phyloP scores from a whole-genome alignment of 2,113 vertebrate genomes.

The Centropus bengalensis region DNA sequence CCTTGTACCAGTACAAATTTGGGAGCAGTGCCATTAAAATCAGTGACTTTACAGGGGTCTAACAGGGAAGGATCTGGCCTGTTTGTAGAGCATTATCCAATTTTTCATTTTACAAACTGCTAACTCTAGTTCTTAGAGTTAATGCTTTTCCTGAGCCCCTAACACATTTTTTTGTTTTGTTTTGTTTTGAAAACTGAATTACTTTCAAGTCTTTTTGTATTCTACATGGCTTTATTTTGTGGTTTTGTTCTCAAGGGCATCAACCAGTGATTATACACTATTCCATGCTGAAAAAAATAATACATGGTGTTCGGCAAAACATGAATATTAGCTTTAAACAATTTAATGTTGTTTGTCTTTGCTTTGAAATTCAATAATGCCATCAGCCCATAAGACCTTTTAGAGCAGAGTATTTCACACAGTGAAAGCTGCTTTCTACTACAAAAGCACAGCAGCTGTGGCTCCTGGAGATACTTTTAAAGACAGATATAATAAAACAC shows the following conservation, averaged over 20 bases:
- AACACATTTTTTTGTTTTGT: conserved; percentile 2
- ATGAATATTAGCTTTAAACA: conserved; percentile 78
- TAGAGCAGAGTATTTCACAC: conserved; percentile 76
- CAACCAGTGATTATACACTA: conserved; percentile 57
- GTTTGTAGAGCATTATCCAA: not conserved
- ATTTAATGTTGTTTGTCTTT: conserved; percentile 79
- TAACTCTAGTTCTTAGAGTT: not conserved
- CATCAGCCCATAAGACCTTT: conserved; percentile 78
- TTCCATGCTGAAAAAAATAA: conserved; percentile 10
- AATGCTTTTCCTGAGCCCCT: conserved; percentile 15
- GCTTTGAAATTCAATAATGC: conserved; percentile 82
- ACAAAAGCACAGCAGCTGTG: conserved; percentile 85
- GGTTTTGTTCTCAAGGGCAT: conserved; percentile 59
- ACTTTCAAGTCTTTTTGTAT: conserved; percentile 42
- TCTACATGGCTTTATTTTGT: conserved; percentile 54
- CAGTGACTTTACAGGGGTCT: not conserved
- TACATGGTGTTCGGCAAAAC: conserved; percentile 30
- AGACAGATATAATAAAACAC: conserved; percentile 84
- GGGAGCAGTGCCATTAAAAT: conserved; percentile 23
- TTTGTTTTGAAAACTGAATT: conserved; percentile 60
- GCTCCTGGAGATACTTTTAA: conserved; percentile 82
- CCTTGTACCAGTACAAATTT: not conserved
- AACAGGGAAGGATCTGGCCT: not conserved
- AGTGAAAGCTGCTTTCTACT: conserved; percentile 78
- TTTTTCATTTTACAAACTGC: conserved; percentile 44